Evolutionary conservation across 1,140 invertebrate species (phyloP), one percentile per base, ranked within the genome.

Genomic region (Brachionus rotundiformis): DNA sequence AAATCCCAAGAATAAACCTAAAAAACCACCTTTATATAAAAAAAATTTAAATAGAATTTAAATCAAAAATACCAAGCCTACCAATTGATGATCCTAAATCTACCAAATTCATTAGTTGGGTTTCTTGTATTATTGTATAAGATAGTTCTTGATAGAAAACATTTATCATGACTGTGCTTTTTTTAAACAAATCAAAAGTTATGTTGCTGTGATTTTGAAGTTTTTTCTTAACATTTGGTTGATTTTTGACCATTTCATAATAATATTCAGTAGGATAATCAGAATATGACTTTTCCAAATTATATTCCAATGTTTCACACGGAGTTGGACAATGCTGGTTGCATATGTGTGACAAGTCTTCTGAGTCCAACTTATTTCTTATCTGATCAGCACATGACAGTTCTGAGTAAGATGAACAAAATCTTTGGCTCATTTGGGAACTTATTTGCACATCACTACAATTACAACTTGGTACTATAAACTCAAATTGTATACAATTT

Each of bases 251-350:
- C 10, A 79, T 54, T 36, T 49, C 5, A 27, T 79, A 79, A 63
- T 79, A 79, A 63, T 79, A 79, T 33, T 54, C 31, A 33, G 44
- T 54, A 3, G 76, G 76, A 54, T 79, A 79, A n/a, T 63, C 47
- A 4, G 76, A 79, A 23, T 33, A 29, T 31, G 10, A 23, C 1
- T 54, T n/a, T 5, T 54, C 29, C 23, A 33, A 29, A 11, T 8
- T 8, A 79, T 39, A 79, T 41, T 54, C 47, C 8, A 59, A 10
- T 33, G 27, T 19, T 8, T 79, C 76, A 31, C 76, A 79, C n/a
- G 27, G 13, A 39, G n/a, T 33, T 4, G 76, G 76, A 39, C 76
- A 79, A 59, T 79, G 19, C 5, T 33, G 4, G 7, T 29, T 23
- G 19, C 76, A 79, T 8, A 19, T 6, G 10, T 47, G 7, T 29